Evolutionary conservation across 2,113 vertebrate genomes (phyloP).

Genomic region (Chloebia gouldiae): DNA sequence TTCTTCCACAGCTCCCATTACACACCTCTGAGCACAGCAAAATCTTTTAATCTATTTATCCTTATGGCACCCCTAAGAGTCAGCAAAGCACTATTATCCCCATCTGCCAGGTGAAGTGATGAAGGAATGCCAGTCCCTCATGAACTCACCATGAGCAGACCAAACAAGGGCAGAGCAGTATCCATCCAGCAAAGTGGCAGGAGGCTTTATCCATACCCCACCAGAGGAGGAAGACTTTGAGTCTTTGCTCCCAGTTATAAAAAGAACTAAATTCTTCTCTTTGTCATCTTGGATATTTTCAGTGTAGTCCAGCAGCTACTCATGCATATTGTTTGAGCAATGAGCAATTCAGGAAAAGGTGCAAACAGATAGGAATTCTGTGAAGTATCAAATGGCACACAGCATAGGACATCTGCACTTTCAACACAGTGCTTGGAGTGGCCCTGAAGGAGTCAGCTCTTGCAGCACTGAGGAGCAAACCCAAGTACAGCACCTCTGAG

Average conservation of each 20-base stretch:
- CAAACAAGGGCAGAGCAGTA: not conserved
- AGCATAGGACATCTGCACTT: not conserved
- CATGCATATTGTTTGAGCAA: not conserved
- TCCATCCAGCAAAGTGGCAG: not conserved
- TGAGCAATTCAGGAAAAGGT: not conserved
- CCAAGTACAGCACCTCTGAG: not conserved
- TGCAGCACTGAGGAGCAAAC: not conserved
- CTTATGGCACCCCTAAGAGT: not conserved
- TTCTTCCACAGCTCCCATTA: not conserved
- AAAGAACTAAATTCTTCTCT: not conserved
- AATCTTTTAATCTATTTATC: slow-evolving; percentile 25
- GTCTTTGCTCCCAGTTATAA: not conserved
- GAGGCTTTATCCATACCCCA: not conserved
- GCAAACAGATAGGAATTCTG: not conserved
- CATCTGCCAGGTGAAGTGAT: not conserved
- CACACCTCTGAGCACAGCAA: not conserved
- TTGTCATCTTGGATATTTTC: not conserved
- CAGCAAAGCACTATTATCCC: not conserved
- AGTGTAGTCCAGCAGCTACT: not conserved
- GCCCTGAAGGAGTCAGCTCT: not conserved
- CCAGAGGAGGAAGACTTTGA: not conserved
- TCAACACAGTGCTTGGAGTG: not conserved
- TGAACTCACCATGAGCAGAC: not conserved
- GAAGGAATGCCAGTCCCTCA: not conserved
- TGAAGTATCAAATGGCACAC: not conserved